Evolutionary conservation across 2,113 vertebrate species (phyloP).

Genomic region (Halichoerus grypus): DNA sequence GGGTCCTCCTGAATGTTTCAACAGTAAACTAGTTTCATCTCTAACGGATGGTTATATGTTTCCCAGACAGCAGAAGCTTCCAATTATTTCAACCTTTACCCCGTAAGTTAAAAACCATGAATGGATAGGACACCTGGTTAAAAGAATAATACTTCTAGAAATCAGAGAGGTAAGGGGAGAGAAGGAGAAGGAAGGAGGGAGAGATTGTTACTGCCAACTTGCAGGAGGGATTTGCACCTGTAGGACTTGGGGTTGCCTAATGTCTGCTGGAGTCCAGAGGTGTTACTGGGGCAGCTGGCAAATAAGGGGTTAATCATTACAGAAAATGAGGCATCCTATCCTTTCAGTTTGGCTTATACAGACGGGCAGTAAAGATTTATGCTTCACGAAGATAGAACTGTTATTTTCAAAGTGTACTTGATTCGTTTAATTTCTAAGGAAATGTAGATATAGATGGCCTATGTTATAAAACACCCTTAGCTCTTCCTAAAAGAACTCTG

Average conservation of each 20-base stretch:
- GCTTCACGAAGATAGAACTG: constrained; percentile 38
- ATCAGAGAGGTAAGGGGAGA: background rate
- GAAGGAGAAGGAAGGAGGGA: background rate
- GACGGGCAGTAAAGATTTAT: constrained; percentile 79
- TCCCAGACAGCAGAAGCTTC: background rate
- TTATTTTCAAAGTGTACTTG: constrained; percentile 62
- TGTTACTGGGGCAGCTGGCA: constrained; percentile 72
- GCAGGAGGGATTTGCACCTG: constrained; percentile 50
- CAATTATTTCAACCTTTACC: background rate
- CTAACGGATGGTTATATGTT: background rate
- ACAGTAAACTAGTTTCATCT: constrained; percentile 60
- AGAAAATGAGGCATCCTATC: constrained; percentile 58
- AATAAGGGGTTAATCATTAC: constrained; percentile 81
- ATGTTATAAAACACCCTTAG: background rate
- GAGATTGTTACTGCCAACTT: background rate
- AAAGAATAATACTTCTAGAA: constrained; percentile 38
- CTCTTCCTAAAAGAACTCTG: background rate
- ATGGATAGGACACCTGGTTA: background rate
- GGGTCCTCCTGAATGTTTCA: constrained; percentile 76
- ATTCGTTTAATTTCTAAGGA: constrained; percentile 21
- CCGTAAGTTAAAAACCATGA: background rate
- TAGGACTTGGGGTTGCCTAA: background rate
- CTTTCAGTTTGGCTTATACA: constrained; percentile 76
- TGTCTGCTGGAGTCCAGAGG: constrained; percentile 50
- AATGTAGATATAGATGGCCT: background rate